Base-by-base conservation (phyloP, 2,888 invertebrate species). In the Fragum fragum region DNA sequence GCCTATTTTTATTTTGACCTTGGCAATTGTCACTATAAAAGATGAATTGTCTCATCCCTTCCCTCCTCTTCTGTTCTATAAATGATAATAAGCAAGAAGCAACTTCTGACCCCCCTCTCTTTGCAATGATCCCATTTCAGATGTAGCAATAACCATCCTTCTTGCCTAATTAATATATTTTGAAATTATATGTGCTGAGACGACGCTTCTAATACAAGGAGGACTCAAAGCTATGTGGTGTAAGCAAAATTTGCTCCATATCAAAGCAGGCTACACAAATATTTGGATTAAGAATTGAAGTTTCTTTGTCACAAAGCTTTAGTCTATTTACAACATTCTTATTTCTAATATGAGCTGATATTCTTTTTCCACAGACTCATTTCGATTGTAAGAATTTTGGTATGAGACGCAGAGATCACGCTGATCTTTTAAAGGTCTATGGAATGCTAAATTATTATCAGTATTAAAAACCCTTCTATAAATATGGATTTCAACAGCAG, bases 381-480 rank as follows among this genome's bases (percentile, higher is more conserved):
- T 70, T 59, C 66, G 18, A 18, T 55, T 57, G 7, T 3, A 21
- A 23, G n/a, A 3, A 36, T 75, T 79, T 57, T 55, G 26, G 53
- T 26, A 75, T 0, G 71, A 57, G 0, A 18, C 28, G 55, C 80
- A 80, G 6, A 80, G 21, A 39, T 80, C 80, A 76, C 80, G 72
- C 39, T 69, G 66, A 29, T 80, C 76, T 59, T 80, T 80, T 1
- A 73, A 5, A 23, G 68, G 80, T 5, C 14, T 57, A 57, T 73
- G 73, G n/a, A 81, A 81, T 1, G 61, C 59, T 5, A 81, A 16
- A 42, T 73, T 76, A 28, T 28, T 74, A 21, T 81, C 73, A 68
- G 47, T 63, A 16, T 69, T 42, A 61, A 83, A 83, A 3, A 76
- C 57, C 16, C 61, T 39, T 32, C 79, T 68, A 61, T 79, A 83